Base-by-base conservation (phyloP, 1,140 invertebrate genomes). In the Caenorhabditis latens region DNA sequence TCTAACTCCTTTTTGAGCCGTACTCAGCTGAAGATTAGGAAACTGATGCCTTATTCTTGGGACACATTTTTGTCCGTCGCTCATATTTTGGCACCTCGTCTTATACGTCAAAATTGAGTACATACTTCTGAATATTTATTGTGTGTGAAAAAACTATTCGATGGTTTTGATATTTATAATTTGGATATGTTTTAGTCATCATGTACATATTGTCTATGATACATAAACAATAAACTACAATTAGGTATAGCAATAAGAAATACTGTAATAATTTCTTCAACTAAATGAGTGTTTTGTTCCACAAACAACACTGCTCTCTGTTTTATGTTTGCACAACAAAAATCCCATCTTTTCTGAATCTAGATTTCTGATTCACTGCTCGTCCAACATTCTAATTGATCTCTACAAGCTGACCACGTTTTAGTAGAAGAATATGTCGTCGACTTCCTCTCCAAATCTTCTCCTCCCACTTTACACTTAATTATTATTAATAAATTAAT, bases 1-100 rank as follows among this genome's bases (percentile, higher is more conserved):
- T 14, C 21, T 79, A 79, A 79, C 71, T 53, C 71, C 46, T 79
- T 79, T 79, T 79, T 79, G 71, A 79, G 71, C 71, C 65, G 42
- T 21, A 46, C 21, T 40, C 24, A 71, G 65, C 19, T 53, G 71
- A 50, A 50, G 71, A 79, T 79, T 79, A 79, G 71, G 46, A n/a
- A 42, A 50, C 71, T 50, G 71, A 79, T 79, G 71, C 21, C 21
- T 79, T 50, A 79, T 79, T 79, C 24, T 48, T 67, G 63, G 32
- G 6, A 13, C 63, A 67, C 40, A 40, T 53, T 53, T 53, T 53
- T 3, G 50, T 3, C 13, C 16, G 50, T 53, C 50, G 50, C 11
- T 40, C 32, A 67, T 67, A 40, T 67, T 61, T n/a, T 61, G 13
- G 4, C 13, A 53, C 32, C 32, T 32, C 32, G 32, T 32, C 32